These are phyloP conservation scores for Halcyon badia DNA, from an alignment of 2,797 vertebrate genomes.

Conservation along the genomic window DNA sequence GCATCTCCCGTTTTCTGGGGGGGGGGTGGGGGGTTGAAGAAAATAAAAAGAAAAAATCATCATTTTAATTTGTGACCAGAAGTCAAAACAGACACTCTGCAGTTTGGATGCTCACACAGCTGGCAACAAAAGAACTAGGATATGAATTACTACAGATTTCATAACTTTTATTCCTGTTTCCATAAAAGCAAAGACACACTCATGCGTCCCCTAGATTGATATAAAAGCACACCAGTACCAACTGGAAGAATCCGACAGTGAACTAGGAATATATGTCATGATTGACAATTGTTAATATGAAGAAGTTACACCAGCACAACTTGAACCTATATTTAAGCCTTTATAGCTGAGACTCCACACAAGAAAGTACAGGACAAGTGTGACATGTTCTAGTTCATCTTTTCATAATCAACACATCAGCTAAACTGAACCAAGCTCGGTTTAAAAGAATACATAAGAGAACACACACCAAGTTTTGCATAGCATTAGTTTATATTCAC, in stretches of 20 bases:
- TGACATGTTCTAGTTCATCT: conserved; percentile 24
- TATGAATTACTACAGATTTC: background rate
- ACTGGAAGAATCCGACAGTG: background rate
- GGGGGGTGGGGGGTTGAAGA: too few relatives aligned
- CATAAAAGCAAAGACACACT: background rate
- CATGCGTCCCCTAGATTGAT: background rate
- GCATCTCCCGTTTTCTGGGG: background rate
- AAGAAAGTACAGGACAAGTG: conserved; percentile 12
- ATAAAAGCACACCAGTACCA: background rate
- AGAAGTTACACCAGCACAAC: conserved; percentile 41
- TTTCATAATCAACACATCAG: conserved; percentile 16
- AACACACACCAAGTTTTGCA: conserved; percentile 1
- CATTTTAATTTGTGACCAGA: conserved; percentile 3
- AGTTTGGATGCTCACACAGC: background rate
- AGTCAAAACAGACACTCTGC: background rate
- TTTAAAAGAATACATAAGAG: conserved; percentile 21
- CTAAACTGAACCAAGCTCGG: background rate
- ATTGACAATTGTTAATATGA: background rate
- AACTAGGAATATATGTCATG: background rate
- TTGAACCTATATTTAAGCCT: background rate
- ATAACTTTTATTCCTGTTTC: conserved; percentile 16
- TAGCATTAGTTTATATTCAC: conserved; percentile 18
- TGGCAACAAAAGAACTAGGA: background rate
- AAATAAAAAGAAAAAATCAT: background rate
- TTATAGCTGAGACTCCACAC: background rate